Base-by-base conservation (phyloP, 2,113 vertebrate species). In the Edolisoma coerulescens region DNA sequence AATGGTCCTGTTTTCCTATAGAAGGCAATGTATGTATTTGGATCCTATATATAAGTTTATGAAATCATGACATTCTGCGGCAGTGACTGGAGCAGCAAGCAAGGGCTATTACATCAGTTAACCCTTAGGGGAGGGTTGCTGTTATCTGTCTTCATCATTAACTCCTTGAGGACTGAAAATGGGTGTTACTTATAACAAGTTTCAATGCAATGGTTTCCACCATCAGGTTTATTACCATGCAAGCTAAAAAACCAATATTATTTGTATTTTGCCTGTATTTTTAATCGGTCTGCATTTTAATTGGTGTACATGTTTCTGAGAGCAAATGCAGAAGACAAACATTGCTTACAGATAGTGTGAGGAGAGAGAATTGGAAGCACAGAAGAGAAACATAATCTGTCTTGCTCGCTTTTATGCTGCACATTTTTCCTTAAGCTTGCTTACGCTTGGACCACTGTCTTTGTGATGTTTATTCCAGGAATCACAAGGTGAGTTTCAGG, bases 11-110 rank as follows among this genome's bases (percentile, higher is more conserved):
- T 57, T 82, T 96, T 95, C 52, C 42, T 84, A 64, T 89, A 67
- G 77, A 96, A 78, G 89, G 82, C 64, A 91, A 96, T 89, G 41
- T 92, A 92, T 96, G 97, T 97, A 95, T 97, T 98, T 96, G 61
- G 65, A 89, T 95, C 65, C 82, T 91, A 28, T 83, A 96, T 95
- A 90, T 67, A 94, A 89, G 78, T 94, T 96, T 96, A 96, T 97
- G 73, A 97, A 97, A 90, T 95, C 82, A 81, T 97, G 70, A 69
- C 57, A 90, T 94, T 87, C 68, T 85, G 64, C 56, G 84, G 80
- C 44, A 89, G 76, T 74, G 57, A 92, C 61, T 93, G 69, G 80
- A 97, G 93, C 27, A 91, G 70, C 67, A 97, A 92, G 64, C 27
- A 87, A 81, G 80, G 61, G 41, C 65, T 94, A 53, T 87, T 84